A percentile compares a stretch with the other conserved stretches of the same genome.
These are phyloP conservation scores for Sebastes kiyomatsui DNA, from an alignment of 2,797 vertebrate species.

Conservation along the genomic window DNA sequence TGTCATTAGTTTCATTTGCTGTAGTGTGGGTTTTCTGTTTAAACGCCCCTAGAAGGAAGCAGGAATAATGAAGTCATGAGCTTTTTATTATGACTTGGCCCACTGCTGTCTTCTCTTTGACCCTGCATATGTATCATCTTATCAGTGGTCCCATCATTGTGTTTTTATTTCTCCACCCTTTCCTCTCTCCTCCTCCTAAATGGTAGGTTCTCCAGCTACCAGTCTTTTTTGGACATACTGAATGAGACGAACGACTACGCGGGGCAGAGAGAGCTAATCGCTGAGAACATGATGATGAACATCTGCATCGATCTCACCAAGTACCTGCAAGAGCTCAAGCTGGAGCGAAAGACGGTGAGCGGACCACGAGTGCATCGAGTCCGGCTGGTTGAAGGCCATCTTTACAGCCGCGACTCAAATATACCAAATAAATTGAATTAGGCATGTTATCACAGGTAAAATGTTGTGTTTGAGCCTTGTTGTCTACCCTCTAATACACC, in stretches of 20 bases:
- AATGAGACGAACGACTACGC: constrained; percentile 93
- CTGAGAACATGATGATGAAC: constrained; percentile 88
- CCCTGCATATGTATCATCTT: constrained; percentile 36
- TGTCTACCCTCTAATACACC: neutral
- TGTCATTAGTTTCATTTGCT: neutral
- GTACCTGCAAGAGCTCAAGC: constrained; percentile 90
- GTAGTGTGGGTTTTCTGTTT: neutral
- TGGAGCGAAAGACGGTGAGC: constrained; percentile 89
- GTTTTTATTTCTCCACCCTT: constrained; percentile 50
- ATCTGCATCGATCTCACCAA: constrained; percentile 91
- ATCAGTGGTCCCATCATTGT: constrained; percentile 50
- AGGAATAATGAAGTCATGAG: constrained; percentile 62
- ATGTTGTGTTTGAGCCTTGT: neutral
- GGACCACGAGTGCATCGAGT: neutral
- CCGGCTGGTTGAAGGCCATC: neutral
- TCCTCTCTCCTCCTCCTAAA: constrained; percentile 37
- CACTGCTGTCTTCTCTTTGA: constrained; percentile 22
- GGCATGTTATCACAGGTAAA: neutral
- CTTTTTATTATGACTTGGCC: constrained; percentile 36
- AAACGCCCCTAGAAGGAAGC: constrained; percentile 57
- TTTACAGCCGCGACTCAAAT: neutral
- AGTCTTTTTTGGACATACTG: constrained; percentile 88
- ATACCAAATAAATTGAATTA: neutral
- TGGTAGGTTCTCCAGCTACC: constrained; percentile 87
- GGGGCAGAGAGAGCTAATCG: constrained; percentile 90